Percentiles rank a stretch among this genome's conserved stretches.
Evolutionary conservation across 2,888 invertebrate genomes (phyloP).

Genomic region (Diogma glabrata): DNA sequence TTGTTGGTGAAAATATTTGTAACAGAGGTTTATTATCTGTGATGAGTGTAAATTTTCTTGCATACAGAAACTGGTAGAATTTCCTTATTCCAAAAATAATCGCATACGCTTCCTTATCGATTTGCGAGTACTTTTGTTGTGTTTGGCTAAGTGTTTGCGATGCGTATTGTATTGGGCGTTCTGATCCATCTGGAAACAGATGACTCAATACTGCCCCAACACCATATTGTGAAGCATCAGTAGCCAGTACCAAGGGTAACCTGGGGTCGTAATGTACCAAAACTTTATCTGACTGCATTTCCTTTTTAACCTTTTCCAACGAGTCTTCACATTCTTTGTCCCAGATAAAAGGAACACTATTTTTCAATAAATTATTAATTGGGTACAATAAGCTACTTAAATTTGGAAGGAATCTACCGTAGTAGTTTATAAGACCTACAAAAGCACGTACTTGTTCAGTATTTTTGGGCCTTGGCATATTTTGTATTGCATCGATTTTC

Average conservation of each 20-base stretch:
- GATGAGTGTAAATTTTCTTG: slow-evolving; percentile 22
- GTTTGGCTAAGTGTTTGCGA: background rate
- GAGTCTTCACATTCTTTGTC: background rate
- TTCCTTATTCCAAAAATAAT: slow-evolving; percentile 29
- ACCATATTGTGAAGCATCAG: background rate
- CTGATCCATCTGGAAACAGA: slow-evolving; percentile 13
- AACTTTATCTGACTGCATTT: background rate
- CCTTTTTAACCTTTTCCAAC: background rate
- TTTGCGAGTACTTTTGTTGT: background rate
- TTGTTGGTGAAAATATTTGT: slow-evolving; percentile 19
- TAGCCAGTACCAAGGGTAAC: background rate
- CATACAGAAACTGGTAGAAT: slow-evolving; percentile 31
- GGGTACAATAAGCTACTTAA: background rate
- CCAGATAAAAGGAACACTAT: background rate
- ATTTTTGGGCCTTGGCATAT: background rate
- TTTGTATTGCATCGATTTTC: slow-evolving; percentile 20
- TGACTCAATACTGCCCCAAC: slow-evolving; percentile 29
- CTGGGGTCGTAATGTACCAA: background rate
- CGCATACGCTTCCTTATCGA: slow-evolving; percentile 19
- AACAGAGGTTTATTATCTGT: slow-evolving; percentile 29
- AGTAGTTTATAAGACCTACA: slow-evolving; percentile 26
- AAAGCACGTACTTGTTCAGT: slow-evolving; percentile 16
- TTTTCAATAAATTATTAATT: background rate
- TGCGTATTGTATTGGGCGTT: background rate
- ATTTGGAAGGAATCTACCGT: slow-evolving; percentile 24